Evolutionary conservation across 2,888 invertebrate species (phyloP).

Genomic region (Meghimatium bilineatum): DNA sequence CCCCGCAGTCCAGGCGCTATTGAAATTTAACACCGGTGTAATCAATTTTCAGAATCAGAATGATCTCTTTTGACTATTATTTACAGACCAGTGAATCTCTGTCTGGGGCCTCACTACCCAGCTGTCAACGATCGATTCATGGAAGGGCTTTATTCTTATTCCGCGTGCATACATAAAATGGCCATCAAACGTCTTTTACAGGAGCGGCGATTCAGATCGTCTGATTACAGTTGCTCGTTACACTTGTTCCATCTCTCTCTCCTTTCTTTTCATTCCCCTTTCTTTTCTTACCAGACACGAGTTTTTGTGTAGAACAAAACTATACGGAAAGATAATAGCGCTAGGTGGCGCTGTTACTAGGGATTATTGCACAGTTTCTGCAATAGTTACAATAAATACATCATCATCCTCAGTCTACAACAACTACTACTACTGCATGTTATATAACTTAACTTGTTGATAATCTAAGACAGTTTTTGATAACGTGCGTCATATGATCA

Average conservation of each 20-base stretch:
- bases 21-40: slow-evolving; percentile 27
- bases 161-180: slow-evolving; percentile 34
- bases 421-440: neutral
- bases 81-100: slow-evolving; percentile 24
- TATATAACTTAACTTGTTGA: neutral
- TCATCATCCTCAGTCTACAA: too few species aligned
- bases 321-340: too few species aligned
- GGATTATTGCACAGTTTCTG: too few species aligned
- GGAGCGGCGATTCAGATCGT: neutral
- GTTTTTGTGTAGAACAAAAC: too few species aligned
- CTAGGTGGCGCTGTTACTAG: too few species aligned
- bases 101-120: slow-evolving; percentile 26
- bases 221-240: neutral
- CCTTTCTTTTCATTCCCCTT: too few species aligned
- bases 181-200: slow-evolving; percentile 15
- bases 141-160: slow-evolving; percentile 5
- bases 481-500: neutral
- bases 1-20: neutral
- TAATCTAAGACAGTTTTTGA: neutral
- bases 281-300: too few species aligned
- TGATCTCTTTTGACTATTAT: slow-evolving; percentile 26
- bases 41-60: slow-evolving; percentile 32
- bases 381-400: neutral
- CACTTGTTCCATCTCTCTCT: too few species aligned
- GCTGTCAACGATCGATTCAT: slow-evolving; percentile 14